Percentiles rank a stretch among this genome's conserved stretches.
Conservation (phyloP, 2,888 invertebrate genomes). For the Osedax frankpressi region DNA sequence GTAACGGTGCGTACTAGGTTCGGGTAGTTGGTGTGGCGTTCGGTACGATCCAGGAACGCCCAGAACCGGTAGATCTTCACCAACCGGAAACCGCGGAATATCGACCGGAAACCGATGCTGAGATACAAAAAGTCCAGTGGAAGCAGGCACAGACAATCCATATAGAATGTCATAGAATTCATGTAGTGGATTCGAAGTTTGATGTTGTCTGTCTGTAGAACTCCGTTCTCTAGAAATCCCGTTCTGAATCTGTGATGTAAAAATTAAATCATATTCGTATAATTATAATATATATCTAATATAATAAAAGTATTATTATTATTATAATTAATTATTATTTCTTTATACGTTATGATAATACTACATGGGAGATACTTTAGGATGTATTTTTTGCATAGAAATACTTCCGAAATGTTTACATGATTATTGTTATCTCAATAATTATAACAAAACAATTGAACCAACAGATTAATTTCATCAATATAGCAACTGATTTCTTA, state of each 20-base stretch:
- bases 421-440: too few relatives aligned
- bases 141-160: constrained; percentile 90
- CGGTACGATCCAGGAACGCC: constrained; percentile 95
- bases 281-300: too few relatives aligned
- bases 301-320: too few relatives aligned
- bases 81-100: constrained; percentile 82
- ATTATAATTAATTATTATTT: too few relatives aligned
- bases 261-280: too few relatives aligned
- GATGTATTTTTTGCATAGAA: too few relatives aligned
- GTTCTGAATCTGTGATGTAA: constrained; percentile 85
- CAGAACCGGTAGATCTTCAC: constrained; percentile 95
- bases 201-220: constrained; percentile 82
- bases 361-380: too few relatives aligned
- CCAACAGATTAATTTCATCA: too few relatives aligned
- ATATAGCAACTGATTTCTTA: too few relatives aligned
- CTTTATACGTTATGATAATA: too few relatives aligned
- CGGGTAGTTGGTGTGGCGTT: constrained; percentile 95
- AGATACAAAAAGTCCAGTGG: constrained; percentile 94
- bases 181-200: constrained; percentile 90
- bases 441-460: too few relatives aligned
- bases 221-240: constrained; percentile 91
- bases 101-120: constrained; percentile 85
- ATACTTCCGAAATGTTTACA: too few relatives aligned
- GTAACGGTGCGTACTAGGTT: constrained; percentile 60
- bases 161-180: constrained; percentile 93